phyloP scores from a whole-genome alignment of 2,113 vertebrate genomes.

The Myotis davidii region DNA sequence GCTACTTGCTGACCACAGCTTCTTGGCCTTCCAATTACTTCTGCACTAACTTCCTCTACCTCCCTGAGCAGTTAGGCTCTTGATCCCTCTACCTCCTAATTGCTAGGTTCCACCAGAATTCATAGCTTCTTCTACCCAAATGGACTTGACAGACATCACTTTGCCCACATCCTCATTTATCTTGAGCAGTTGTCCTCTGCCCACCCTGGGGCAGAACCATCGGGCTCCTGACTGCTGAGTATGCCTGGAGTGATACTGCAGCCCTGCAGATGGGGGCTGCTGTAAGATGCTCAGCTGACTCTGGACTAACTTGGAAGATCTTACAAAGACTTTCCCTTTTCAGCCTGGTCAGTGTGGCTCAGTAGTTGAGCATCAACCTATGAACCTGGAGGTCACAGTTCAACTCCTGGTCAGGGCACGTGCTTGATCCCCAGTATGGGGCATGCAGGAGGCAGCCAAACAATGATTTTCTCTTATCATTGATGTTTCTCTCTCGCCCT shows the following conservation, averaged over 20 bases:
- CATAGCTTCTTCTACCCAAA: neutral
- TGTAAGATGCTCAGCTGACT: rapidly evolving
- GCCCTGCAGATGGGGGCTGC: neutral
- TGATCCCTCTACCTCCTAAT: neutral
- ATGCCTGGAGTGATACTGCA: neutral
- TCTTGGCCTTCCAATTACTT: neutral
- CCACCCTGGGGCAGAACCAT: neutral
- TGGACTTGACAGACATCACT: neutral
- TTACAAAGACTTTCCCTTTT: no score
- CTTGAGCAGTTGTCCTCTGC: neutral
- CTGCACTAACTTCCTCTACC: neutral
- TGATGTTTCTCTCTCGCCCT: no score
- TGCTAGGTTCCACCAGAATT: neutral
- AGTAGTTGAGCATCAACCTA: no score
- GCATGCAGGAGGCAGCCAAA: no score
- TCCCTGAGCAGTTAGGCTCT: neutral
- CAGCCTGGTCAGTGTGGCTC: no score
- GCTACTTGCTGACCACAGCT: neutral
- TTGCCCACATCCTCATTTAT: neutral
- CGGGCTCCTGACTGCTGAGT: neutral
- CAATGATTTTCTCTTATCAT: no score
- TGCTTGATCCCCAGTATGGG: no score
- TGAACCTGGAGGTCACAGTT: no score
- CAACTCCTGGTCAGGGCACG: no score
- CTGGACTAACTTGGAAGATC: neutral